Evolutionary conservation across 2,888 invertebrate genomes (phyloP).

Genomic region (Sthenelais limicola): DNA sequence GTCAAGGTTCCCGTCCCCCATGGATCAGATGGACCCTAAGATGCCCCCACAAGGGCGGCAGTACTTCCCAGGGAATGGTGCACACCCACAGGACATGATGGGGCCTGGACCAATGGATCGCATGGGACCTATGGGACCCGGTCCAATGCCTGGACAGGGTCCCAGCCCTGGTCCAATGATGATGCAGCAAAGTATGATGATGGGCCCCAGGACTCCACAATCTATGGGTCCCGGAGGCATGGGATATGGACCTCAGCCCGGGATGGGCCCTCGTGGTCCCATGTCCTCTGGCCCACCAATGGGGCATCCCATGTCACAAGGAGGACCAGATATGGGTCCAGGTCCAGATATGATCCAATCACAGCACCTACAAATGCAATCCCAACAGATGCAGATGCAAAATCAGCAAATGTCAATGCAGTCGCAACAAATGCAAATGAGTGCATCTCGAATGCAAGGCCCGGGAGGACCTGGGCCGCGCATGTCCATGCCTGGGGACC

Average conservation of each 20-base stretch:
- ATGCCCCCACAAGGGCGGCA: conserved; percentile 10
- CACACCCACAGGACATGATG: conserved; percentile 33
- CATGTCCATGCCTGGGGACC: conserved; percentile 43
- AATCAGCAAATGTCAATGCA: conserved; percentile 56
- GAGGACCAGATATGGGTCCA: conserved; percentile 43
- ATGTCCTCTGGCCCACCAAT: too few relatives aligned
- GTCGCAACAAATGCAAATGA: conserved; percentile 41
- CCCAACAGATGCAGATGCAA: conserved; percentile 59
- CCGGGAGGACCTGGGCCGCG: conserved; percentile 50
- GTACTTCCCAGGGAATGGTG: conserved; percentile 28
- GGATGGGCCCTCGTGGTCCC: conserved; percentile 35
- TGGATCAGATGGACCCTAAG: conserved; percentile 31
- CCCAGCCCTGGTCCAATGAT: conserved; percentile 57
- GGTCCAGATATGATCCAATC: conserved; percentile 38
- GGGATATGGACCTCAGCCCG: conserved; percentile 23
- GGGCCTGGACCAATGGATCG: conserved; percentile 13
- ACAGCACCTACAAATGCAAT: conserved; percentile 46
- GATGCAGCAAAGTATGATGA: conserved; percentile 50
- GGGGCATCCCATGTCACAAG: conserved; percentile 34
- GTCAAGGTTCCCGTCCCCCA: conserved; percentile 42
- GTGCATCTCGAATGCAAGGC: conserved; percentile 30
- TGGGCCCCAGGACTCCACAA: conserved; percentile 32
- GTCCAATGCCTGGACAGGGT: conserved; percentile 35
- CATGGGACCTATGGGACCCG: conserved; percentile 40
- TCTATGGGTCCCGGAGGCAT: conserved; percentile 31